Base-by-base conservation (phyloP, 2,113 vertebrate species). In the Barbus barbus region DNA sequence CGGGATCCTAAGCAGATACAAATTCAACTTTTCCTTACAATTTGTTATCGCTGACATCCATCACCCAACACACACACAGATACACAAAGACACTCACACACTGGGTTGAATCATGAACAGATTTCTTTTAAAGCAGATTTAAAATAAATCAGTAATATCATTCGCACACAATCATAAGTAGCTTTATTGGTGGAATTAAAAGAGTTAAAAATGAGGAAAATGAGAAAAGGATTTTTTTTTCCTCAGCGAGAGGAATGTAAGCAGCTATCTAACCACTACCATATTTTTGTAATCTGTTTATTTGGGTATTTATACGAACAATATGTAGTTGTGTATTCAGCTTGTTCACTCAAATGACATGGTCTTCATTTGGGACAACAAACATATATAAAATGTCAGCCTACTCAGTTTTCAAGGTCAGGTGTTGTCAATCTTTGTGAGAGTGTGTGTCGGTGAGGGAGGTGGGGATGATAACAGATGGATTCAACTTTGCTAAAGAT, bases 21-120 rank as follows among this genome's bases (percentile, higher is more conserved):
- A 93, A 94, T 93, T 92, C 90, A 89, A 90, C 91, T 75, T 91
- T 90, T 77, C 12, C 60, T 78, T 83, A 51, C 92, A 91, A 95
- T 94, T 93, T 93, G 92, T 94, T 95, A 95, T 89, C 87, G 86
- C 78, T 94, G 93, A 94, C 93, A 93, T 86, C 86, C 51, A 13
- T 56, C 71, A 73, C 13, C 69, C 38, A 44, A 41, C 36, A 28
- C 46, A 51, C 33, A 36, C 73, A 75, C 72, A 26, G 5, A 74
- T 26, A 26, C 72, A 75, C 44, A 75, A 51, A 36, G 33, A 36
- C 33, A 36, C 33, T 36, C 33, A 36, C 33, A 71, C 24, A 56
- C 26, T 12, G 22, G 36, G 41, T 22, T 46, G 92, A 93, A 92
- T 93, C 93, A 93, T 93, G 91, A 92, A 93, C 90, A 88, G 89